Evolutionary conservation across 2,888 invertebrate species (phyloP), one percentile per base, ranked within the genome.

Genomic region (Nomada fucata): DNA sequence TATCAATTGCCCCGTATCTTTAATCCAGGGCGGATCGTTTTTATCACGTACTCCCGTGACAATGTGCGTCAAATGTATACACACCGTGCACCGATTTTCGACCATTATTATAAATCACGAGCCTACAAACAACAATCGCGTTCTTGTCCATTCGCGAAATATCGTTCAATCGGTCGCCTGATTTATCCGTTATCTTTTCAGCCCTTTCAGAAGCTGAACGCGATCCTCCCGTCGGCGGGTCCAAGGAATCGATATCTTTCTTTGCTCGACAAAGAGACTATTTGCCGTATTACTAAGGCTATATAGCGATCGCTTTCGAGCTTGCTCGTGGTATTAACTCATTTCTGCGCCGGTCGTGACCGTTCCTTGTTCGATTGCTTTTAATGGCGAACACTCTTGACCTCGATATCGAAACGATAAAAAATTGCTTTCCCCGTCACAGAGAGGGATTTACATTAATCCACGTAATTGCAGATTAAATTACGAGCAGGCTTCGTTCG

Each of bases 181-280:
- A 72, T 77, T 63, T 67, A 55, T 69, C 78, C 79, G 80, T 86
- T 86, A 86, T 86, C 86, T 85, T 71, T 77, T 79, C 65, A 80
- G 78, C 85, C 75, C 67, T 83, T 79, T 83, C 77, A 73, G 75
- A 68, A 78, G 73, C 69, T 72, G 72, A 63, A 82, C 80, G 73
- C 72, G 60, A 64, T 76, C 64, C 72, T 59, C 61, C 47, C 29
- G 67, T 64, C 59, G 52, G 79, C 74, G 55, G 80, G 53, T 72
- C 60, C 15, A 23, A 15, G 44, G 47, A 86, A 87, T 86, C 86
- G 86, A 86, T 87, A 86, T 64, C 63, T 83, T 77, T 79, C 85
- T 85, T 75, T 76, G 73, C 69, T 73, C 86, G 73, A 86, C 86
- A 85, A 86, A 86, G 85, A 77, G 81, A 76, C 85, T 87, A 87